Evolutionary conservation across 2,113 vertebrate genomes (phyloP).

Genomic region (Opisthocomus hoazin): DNA sequence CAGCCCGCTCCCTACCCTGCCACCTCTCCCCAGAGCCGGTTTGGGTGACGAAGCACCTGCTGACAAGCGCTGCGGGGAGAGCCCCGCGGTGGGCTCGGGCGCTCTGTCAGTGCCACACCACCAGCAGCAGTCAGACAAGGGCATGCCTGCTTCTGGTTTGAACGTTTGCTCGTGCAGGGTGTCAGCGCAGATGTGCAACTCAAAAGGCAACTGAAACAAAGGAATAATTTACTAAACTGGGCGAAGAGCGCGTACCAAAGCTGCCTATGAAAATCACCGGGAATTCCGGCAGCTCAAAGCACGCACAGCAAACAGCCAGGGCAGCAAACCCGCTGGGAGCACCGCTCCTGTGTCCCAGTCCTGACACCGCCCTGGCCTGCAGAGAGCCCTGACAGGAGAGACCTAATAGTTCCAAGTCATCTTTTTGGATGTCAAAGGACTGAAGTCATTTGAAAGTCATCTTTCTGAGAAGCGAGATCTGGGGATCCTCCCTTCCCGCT

Average conservation of each 20-base stretch:
- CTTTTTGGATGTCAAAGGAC: background rate
- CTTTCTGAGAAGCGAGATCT: background rate
- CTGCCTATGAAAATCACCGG: fast-evolving
- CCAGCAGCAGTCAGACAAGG: background rate
- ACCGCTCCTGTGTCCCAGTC: too few species aligned
- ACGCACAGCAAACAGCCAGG: background rate
- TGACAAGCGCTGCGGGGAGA: background rate
- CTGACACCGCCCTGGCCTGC: background rate
- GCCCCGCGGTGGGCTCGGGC: fast-evolving
- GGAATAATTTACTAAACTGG: background rate
- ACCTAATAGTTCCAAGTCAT: background rate
- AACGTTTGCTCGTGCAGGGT: background rate
- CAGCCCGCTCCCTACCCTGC: background rate
- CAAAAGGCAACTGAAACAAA: background rate
- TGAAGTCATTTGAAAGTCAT: background rate
- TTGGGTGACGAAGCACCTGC: background rate
- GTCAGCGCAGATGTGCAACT: fast-evolving
- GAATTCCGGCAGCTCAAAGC: background rate
- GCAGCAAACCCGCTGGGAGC: background rate
- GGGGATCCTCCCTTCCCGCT: background rate
- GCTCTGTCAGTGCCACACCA: background rate
- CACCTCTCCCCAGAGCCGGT: background rate
- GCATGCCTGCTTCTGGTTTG: background rate
- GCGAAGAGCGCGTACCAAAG: fast-evolving
- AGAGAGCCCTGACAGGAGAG: background rate